A percentile compares a stretch with the other conserved stretches of the same genome.
Evolutionary conservation across 2,113 vertebrate genomes (phyloP).

Genomic region (Saguinus imperator): DNA sequence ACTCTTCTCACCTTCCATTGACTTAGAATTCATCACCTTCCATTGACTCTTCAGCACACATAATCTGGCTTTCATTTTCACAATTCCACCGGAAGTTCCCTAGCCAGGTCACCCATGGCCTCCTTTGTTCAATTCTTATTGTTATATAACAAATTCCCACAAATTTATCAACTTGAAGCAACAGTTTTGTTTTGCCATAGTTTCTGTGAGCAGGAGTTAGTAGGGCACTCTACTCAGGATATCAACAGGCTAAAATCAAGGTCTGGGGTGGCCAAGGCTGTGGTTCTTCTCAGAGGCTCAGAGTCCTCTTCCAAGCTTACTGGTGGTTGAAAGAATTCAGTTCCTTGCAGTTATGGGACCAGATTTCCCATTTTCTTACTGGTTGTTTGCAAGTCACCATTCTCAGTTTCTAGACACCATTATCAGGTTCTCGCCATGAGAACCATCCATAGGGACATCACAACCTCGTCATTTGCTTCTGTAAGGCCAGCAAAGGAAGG

Average conservation of each 20-base stretch:
- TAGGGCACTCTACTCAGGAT: background rate
- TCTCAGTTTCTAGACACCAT: background rate
- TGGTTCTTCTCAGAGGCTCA: background rate
- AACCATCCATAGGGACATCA: background rate
- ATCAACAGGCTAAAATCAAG: background rate
- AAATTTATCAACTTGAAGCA: background rate
- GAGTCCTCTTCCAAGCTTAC: background rate
- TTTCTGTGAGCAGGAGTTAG: background rate
- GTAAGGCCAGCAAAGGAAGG: background rate
- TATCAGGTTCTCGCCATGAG: background rate
- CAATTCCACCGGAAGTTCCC: background rate
- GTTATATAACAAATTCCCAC: background rate
- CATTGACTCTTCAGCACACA: background rate
- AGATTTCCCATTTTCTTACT: background rate
- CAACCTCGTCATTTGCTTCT: background rate
- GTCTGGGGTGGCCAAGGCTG: background rate
- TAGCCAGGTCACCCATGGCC: background rate
- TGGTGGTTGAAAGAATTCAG: background rate
- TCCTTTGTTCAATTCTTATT: background rate
- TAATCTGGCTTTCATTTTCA: background rate
- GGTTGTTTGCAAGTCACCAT: background rate
- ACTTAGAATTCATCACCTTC: background rate
- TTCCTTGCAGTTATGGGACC: background rate
- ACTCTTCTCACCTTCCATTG: background rate
- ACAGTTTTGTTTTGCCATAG: background rate